These are phyloP conservation scores for Pterocles gutturalis DNA, from an alignment of 2,113 vertebrate species.

Conservation along the genomic window DNA sequence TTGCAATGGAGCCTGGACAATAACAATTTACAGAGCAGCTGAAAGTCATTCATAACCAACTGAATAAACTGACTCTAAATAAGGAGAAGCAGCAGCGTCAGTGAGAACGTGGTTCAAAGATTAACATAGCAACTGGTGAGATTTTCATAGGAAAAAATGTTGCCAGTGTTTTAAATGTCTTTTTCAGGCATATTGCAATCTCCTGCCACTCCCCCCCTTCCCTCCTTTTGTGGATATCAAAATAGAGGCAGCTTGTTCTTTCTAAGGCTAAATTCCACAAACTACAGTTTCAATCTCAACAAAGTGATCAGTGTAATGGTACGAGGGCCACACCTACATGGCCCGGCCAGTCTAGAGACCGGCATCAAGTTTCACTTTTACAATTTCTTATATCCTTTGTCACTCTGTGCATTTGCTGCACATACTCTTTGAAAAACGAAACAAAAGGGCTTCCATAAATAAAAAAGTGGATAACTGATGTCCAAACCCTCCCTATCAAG, in stretches of 20 bases:
- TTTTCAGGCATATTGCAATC: neutral
- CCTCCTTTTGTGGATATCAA: neutral
- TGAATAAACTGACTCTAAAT: slow-evolving; percentile 48
- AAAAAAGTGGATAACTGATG: neutral
- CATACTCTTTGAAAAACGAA: neutral
- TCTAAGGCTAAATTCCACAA: slow-evolving; percentile 1
- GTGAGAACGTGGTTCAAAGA: neutral
- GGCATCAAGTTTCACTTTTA: slow-evolving; percentile 28
- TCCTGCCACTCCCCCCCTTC: neutral
- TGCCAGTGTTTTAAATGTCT: slow-evolving; percentile 31
- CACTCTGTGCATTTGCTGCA: neutral
- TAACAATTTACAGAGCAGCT: slow-evolving; percentile 67
- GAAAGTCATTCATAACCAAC: slow-evolving; percentile 68
- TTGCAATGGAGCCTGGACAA: slow-evolving; percentile 48
- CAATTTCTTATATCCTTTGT: neutral
- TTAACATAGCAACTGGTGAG: neutral
- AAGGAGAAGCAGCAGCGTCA: neutral
- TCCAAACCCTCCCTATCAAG: neutral
- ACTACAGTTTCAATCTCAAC: neutral
- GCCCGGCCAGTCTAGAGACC: neutral
- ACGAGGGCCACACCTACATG: neutral
- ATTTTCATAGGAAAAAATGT: neutral
- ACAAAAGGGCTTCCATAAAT: neutral
- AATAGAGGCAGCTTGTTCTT: slow-evolving; percentile 19
- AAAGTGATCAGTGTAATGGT: slow-evolving; percentile 2